These are phyloP conservation scores for Hydraecia micacea DNA, from an alignment of 2,888 invertebrate genomes.

Conservation along the genomic window DNA sequence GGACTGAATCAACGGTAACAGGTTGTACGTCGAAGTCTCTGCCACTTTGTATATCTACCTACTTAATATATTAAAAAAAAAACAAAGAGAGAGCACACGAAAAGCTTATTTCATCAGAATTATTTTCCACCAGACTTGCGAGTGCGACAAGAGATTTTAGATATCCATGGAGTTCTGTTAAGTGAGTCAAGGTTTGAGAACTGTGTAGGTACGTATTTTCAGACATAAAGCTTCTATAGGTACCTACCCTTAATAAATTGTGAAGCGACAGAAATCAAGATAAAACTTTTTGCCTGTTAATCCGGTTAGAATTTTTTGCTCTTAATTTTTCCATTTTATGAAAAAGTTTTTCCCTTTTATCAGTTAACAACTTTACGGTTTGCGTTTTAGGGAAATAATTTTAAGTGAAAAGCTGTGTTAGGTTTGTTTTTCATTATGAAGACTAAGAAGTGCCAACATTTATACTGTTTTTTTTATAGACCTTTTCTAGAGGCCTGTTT, in stretches of 20 bases:
- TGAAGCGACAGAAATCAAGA: conserved; percentile 32
- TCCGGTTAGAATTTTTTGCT: conserved; percentile 42
- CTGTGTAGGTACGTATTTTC: neutral
- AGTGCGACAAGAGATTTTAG: neutral
- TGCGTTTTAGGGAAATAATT: conserved; percentile 29
- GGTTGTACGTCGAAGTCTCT: too few species aligned
- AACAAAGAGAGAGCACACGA: neutral
- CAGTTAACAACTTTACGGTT: conserved; percentile 27
- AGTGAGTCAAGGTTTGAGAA: neutral
- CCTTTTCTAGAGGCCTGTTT: too few species aligned
- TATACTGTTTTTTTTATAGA: neutral
- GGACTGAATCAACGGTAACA: too few species aligned
- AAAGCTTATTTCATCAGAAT: neutral
- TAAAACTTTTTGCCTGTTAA: conserved; percentile 42
- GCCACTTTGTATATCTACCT: too few species aligned
- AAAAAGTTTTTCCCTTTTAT: conserved; percentile 29
- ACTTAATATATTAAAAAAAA: neutral
- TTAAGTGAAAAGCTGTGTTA: conserved; percentile 30
- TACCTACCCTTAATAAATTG: neutral
- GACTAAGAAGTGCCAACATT: neutral
- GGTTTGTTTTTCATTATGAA: conserved; percentile 15
- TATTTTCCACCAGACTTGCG: neutral
- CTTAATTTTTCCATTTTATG: conserved; percentile 35
- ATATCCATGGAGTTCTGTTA: neutral
- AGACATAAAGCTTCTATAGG: neutral